Conservation (phyloP, 2,797 vertebrate genomes). For the Tadarida brasiliensis region DNA sequence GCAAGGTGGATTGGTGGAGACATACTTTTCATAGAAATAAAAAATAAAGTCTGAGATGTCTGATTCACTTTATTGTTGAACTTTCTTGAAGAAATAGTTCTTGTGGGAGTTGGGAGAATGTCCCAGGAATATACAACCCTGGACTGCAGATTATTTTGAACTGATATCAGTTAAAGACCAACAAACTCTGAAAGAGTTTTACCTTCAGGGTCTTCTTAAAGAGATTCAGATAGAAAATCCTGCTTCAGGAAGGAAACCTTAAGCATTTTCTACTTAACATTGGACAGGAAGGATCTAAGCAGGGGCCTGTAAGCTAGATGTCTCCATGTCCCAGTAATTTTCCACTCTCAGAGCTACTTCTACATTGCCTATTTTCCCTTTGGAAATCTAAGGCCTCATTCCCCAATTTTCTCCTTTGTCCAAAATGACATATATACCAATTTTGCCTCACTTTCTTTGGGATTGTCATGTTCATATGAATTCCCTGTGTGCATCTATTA, state of each 20-base stretch:
- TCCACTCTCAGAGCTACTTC: neutral
- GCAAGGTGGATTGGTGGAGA: neutral
- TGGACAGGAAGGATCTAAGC: neutral
- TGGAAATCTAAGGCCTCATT: neutral
- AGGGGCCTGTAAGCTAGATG: neutral
- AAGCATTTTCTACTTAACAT: neutral
- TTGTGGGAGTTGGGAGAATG: too few relatives aligned
- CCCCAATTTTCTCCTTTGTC: neutral
- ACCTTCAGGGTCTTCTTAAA: neutral
- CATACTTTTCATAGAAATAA: neutral
- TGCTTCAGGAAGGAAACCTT: neutral
- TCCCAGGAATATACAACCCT: neutral
- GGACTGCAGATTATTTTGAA: neutral
- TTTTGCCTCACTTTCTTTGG: neutral
- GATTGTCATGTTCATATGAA: neutral
- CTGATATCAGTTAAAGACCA: neutral
- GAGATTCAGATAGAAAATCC: neutral
- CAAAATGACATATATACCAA: neutral
- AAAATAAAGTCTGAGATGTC: neutral
- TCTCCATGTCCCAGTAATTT: neutral
- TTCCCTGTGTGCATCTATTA: neutral
- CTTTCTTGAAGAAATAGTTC: neutral
- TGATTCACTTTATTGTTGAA: neutral
- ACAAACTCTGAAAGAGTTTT: neutral
- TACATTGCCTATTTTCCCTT: neutral